These are phyloP conservation scores for Ctenodactylus gundi DNA, from an alignment of 2,113 vertebrate genomes.

Conservation along the genomic window DNA sequence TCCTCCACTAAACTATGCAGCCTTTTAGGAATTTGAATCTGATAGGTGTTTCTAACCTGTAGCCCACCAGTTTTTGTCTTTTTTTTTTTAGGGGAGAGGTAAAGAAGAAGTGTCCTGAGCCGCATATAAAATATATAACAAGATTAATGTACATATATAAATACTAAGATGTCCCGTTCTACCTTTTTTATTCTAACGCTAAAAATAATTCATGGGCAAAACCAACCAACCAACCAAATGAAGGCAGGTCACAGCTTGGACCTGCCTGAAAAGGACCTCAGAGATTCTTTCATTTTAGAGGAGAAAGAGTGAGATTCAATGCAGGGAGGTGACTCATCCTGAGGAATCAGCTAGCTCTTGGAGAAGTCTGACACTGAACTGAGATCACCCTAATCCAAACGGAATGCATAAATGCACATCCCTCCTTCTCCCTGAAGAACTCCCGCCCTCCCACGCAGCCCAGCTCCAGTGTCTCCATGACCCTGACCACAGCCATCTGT, in stretches of 20 bases:
- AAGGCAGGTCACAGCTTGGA: too few species aligned
- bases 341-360: background rate
- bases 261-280: background rate
- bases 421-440: background rate
- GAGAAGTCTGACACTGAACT: background rate
- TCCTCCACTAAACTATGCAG: background rate
- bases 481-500: background rate
- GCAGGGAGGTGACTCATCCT: background rate
- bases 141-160: too few species aligned
- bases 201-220: too few species aligned
- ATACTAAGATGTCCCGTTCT: too few species aligned
- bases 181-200: too few species aligned
- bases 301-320: background rate
- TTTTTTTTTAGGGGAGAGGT: too few species aligned
- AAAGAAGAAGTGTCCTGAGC: too few species aligned
- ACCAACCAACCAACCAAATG: too few species aligned
- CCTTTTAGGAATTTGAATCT: background rate
- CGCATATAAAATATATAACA: too few species aligned
- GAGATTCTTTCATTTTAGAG: constrained; percentile 19
- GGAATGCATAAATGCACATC: background rate
- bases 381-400: background rate
- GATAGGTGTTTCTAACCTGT: too few species aligned
- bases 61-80: too few species aligned
- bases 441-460: background rate
- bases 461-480: background rate